Evolutionary conservation across 2,797 vertebrate species (phyloP), one percentile per base, ranked within the genome.

Genomic region (Pangasius mekongensis): DNA sequence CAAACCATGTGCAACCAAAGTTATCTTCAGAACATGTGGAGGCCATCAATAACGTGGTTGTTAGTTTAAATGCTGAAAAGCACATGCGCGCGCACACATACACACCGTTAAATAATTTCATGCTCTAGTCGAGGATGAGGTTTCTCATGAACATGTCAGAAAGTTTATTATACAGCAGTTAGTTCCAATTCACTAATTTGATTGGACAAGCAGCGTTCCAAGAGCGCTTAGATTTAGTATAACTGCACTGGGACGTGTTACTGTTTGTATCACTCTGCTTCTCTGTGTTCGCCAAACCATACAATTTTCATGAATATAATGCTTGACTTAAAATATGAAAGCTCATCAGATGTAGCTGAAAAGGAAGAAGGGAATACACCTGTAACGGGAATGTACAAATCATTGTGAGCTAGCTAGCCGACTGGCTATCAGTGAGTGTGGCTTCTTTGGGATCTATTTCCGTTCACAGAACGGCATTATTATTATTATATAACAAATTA

Each of bases 1-100:
- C 84, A 93, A 94, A 90, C 88, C 91, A 91, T 91, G 92, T 90
- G 10, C 87, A 89, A 89, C 89, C 18, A 49, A 89, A 89, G 88
- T 86, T 93, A 87, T 92, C 92, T 86, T 85, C 84, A 74, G 82
- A 87, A 91, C 93, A 95, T 92, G 90, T 94, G 94, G 92, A 93
- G 90, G 77, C 87, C 88, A 94, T 94, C 91, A 93, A 92, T 94
- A 93, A 91, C 10, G 30, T 89, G 88, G 87, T 87, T 90, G 87
- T 89, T 90, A 91, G 87, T 91, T 92, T 90, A 81, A 90, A 87
- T 88, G 88, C 91, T 91, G 89, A 87, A 87, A 89, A 82, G 87
- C 36, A 83, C 77, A 22, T 27, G 67, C 56, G 20, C 0, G 8
- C 54, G 69, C 2, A 14, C 47, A 36, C 10, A 56, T 30, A 66